phyloP scores from a whole-genome alignment of 2,888 invertebrate species.

The Synanthedon vespiformis region DNA sequence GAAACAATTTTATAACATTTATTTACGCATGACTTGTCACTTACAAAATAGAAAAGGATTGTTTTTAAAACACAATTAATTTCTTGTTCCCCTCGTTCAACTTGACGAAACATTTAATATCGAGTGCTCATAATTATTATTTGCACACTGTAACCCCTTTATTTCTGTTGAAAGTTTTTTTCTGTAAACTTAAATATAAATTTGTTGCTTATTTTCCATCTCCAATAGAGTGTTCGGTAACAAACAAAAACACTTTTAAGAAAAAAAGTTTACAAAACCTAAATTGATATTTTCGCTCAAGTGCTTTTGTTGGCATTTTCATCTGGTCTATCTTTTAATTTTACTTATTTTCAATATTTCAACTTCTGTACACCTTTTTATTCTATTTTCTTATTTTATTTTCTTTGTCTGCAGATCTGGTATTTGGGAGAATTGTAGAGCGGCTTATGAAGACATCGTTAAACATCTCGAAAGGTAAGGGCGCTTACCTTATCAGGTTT shows the following conservation, averaged over 20 bases:
- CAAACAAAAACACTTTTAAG: slow-evolving; percentile 11
- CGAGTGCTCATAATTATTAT: slow-evolving; percentile 68
- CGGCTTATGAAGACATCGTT: slow-evolving; percentile 94
- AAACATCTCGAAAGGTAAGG: slow-evolving; percentile 94
- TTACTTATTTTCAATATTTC: slow-evolving; percentile 17
- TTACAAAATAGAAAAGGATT: slow-evolving; percentile 62
- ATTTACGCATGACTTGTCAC: slow-evolving; percentile 65
- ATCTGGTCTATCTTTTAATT: slow-evolving; percentile 17
- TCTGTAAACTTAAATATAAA: slow-evolving; percentile 32
- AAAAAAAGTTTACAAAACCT: slow-evolving; percentile 10
- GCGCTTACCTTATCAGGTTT: slow-evolving; percentile 12
- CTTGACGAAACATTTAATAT: slow-evolving; percentile 69
- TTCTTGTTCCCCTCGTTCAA: slow-evolving; percentile 58
- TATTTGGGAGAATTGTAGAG: slow-evolving; percentile 95
- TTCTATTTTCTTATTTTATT: slow-evolving; percentile 45
- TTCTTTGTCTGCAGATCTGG: slow-evolving; percentile 78
- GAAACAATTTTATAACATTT: slow-evolving; percentile 64
- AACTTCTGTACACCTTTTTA: slow-evolving; percentile 19
- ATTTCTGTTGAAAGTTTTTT: slow-evolving; percentile 46
- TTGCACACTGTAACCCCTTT: slow-evolving; percentile 60
- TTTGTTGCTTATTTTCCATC: slow-evolving; percentile 29
- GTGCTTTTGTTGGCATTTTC: slow-evolving; percentile 3
- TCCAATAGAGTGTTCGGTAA: slow-evolving; percentile 5
- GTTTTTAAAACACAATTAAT: slow-evolving; percentile 70
- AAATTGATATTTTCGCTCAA: slow-evolving; percentile 15